Evolutionary conservation across 1,140 invertebrate species (phyloP).

Genomic region (Dufourea novaeangliae): DNA sequence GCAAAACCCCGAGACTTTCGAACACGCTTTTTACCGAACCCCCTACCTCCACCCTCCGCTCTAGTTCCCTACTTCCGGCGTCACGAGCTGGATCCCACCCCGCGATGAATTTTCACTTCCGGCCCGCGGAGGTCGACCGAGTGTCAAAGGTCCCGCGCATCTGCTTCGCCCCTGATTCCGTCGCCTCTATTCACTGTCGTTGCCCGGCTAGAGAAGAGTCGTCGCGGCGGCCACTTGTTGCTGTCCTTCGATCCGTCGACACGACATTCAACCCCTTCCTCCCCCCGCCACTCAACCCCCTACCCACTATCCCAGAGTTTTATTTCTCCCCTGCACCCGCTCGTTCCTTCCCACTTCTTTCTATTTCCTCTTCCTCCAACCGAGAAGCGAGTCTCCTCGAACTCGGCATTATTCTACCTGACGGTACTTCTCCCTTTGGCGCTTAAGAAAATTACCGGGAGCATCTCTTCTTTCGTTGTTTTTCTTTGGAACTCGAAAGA

Average conservation of each 20-base stretch:
- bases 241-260: slow-evolving; percentile 69
- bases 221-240: slow-evolving; percentile 75
- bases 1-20: slow-evolving; percentile 24
- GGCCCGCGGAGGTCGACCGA: slow-evolving; percentile 42
- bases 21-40: slow-evolving; percentile 47
- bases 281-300: slow-evolving; percentile 20
- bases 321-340: not conserved
- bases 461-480: not conserved
- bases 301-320: slow-evolving; percentile 18
- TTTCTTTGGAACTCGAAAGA: too few species aligned
- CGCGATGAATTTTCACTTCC: slow-evolving; percentile 63
- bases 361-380: not conserved
- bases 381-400: not conserved
- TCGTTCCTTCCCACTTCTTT: not conserved
- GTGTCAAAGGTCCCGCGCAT: slow-evolving; percentile 59
- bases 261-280: slow-evolving; percentile 45
- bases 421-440: not conserved
- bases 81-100: slow-evolving; percentile 43
- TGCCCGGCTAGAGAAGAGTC: slow-evolving; percentile 36
- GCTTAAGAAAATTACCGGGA: not conserved
- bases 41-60: too few species aligned
- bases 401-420: not conserved
- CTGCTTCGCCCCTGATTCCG: slow-evolving; percentile 40
- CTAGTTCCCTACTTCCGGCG: slow-evolving; percentile 1
- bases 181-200: slow-evolving; percentile 50